A percentile compares a stretch with the other conserved stretches of the same genome.
Evolutionary conservation across 2,797 vertebrate species (phyloP).

Genomic region (Saxicola maurus): DNA sequence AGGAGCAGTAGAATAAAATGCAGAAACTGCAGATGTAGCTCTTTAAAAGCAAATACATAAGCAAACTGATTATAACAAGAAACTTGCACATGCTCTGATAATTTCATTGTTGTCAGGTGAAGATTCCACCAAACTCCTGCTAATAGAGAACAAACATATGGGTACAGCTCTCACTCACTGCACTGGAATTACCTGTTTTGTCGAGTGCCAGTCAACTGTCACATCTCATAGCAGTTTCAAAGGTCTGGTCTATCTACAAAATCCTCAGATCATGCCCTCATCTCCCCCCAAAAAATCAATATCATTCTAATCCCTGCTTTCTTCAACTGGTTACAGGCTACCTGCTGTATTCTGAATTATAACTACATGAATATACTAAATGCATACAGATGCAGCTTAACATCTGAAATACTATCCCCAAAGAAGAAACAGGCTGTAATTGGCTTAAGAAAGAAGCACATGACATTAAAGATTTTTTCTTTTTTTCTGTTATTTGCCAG

Average conservation of each 20-base stretch:
- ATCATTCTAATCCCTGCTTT: neutral
- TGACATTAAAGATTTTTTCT: neutral
- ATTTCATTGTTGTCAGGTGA: neutral
- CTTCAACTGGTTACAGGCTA: neutral
- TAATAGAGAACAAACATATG: neutral
- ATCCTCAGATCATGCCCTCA: neutral
- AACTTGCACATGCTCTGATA: neutral
- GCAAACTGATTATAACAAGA: neutral
- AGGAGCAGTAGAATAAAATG: neutral
- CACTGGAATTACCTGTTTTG: neutral
- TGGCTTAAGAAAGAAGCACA: neutral
- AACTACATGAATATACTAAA: neutral
- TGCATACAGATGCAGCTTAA: neutral
- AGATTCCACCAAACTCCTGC: neutral
- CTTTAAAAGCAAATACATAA: neutral
- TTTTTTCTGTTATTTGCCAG: neutral
- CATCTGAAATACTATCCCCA: neutral
- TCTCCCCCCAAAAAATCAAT: neutral
- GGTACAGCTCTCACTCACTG: neutral
- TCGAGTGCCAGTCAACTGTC: neutral
- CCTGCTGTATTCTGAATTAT: neutral
- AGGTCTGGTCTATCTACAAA: neutral
- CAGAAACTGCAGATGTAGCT: neutral
- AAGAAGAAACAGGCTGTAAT: neutral
- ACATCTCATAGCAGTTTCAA: neutral